These are phyloP conservation scores for Esperia sulphurella DNA, from an alignment of 2,888 invertebrate species.

Conservation along the genomic window DNA sequence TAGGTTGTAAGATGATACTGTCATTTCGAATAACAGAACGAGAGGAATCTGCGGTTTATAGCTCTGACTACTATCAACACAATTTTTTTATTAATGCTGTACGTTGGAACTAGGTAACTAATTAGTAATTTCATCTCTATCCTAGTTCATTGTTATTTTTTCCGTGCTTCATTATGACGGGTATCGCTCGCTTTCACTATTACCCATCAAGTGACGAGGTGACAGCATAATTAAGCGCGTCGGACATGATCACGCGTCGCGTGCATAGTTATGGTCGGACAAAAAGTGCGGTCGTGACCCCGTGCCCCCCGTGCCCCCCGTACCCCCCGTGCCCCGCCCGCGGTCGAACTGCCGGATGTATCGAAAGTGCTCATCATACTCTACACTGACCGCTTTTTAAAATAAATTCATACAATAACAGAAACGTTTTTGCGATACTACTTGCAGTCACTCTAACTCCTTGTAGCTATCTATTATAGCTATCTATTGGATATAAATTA, in stretches of 20 bases:
- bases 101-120: too few relatives aligned
- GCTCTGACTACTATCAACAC: too few relatives aligned
- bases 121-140: too few relatives aligned
- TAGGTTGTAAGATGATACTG: too few relatives aligned
- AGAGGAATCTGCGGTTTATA: too few relatives aligned
- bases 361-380: slow-evolving; percentile 63
- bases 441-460: too few relatives aligned
- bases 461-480: too few relatives aligned
- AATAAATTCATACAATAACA: too few relatives aligned
- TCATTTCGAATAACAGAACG: too few relatives aligned
- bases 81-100: too few relatives aligned
- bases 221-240: slow-evolving; percentile 77
- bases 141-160: slow-evolving; percentile 11
- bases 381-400: background rate
- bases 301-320: background rate
- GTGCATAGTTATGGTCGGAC: slow-evolving; percentile 48
- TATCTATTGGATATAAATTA: too few relatives aligned
- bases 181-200: slow-evolving; percentile 71
- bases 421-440: too few relatives aligned
- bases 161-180: slow-evolving; percentile 52
- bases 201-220: slow-evolving; percentile 69
- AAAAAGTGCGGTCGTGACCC: slow-evolving; percentile 70
- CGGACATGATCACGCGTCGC: slow-evolving; percentile 68
- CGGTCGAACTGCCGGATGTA: slow-evolving; percentile 68
- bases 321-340: background rate